phyloP scores from a whole-genome alignment of 2,888 invertebrate species.

The Augochlorella aurata region DNA sequence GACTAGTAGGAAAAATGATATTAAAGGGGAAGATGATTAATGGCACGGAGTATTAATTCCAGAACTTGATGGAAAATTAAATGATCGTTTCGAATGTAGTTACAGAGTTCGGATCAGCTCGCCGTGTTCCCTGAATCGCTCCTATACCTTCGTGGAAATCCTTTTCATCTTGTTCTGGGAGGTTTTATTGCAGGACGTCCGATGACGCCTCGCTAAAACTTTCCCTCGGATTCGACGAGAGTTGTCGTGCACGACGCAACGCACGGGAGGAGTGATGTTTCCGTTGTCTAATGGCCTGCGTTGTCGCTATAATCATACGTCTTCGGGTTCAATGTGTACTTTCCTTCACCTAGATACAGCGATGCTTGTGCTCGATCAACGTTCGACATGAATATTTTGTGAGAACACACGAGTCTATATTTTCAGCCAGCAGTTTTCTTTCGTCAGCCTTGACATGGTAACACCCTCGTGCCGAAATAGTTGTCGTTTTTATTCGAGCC shows the following conservation, averaged over 20 bases:
- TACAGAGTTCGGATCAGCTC: not conserved
- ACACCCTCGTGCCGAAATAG: not conserved
- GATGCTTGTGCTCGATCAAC: constrained; percentile 34
- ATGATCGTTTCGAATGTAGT: not conserved
- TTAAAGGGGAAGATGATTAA: not conserved
- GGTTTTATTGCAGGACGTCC: constrained; percentile 24
- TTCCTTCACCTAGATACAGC: constrained; percentile 54
- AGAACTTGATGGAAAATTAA: not conserved
- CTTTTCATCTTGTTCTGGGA: not conserved
- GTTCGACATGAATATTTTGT: constrained; percentile 34
- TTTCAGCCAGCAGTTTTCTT: not conserved
- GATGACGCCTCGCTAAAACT: constrained; percentile 51
- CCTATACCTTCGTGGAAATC: not conserved
- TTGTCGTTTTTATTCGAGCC: not conserved
- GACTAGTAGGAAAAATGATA: not conserved
- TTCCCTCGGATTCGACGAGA: constrained; percentile 61
- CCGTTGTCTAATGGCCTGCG: constrained; percentile 64
- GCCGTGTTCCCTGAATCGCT: not conserved
- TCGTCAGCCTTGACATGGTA: constrained; percentile 35
- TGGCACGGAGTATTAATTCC: not conserved
- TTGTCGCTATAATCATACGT: constrained; percentile 56
- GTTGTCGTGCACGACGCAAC: constrained; percentile 48
- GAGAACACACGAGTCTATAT: not conserved
- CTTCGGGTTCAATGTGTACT: constrained; percentile 43
- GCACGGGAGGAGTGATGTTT: constrained; percentile 63